Base-by-base conservation (phyloP, 2,888 invertebrate species). In the Hemithea aestivaria region DNA sequence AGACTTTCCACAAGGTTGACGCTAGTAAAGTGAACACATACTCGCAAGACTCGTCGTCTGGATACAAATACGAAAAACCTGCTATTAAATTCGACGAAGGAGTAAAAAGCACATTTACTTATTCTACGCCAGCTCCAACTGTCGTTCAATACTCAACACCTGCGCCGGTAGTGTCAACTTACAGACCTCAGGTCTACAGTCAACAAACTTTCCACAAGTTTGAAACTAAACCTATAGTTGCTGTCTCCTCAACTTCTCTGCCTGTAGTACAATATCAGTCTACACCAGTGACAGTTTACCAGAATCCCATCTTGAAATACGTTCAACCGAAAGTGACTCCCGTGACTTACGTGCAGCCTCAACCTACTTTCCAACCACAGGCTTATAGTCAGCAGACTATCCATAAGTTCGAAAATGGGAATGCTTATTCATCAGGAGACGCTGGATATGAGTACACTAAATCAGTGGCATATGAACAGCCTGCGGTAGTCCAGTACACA, bases 251-350 rank as follows among this genome's bases (percentile, higher is more conserved):
- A 5, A 79, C 85, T 12, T 60, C 70, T 11, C 41, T 55, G 29
- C 68, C 85, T 27, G 51, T 58, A 41, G 60, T 77, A 9, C 64
- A 73, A 40, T 53, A 82, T 35, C 75, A 80, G 44, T 68, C 75
- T 30, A 78, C 83, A 23, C 66, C 78, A 12, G 75, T 80, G 1
- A 68, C 82, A 8, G 44, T 73, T 8, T 82, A 85, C 40, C 66
- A 82, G 53, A 85, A 85, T 46, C 85, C 84, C 2, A 63, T 84
- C 8, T 39, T 79, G 5, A 64, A 78, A 50, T 83, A 77, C 40
- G 69, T 67, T 2, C 67, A 78, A 53, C 50, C 53, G 5, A 68
- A 74, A 33, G 61, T 65, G n/a, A 70, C 75, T 10, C 79, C 84
- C n/a, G 54, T 71, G 1, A 60, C 73, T 23, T 69, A 66, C 10